Conservation (phyloP, 2,888 invertebrate genomes). For the Gasteruption jaculator region DNA sequence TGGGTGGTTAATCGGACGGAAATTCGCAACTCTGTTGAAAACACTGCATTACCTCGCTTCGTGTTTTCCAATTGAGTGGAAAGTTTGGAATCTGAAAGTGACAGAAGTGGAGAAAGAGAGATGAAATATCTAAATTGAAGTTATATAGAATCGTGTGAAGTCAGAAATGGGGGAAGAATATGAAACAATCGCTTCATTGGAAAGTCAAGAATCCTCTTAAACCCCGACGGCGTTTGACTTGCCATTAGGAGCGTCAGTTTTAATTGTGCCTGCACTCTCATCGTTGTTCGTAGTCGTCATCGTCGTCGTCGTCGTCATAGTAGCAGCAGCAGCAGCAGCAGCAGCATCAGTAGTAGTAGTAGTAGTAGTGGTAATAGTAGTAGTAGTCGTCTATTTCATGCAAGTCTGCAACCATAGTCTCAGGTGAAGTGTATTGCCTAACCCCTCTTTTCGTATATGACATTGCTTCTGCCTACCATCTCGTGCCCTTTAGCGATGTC, state of each 20-base stretch:
- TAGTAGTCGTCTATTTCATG: conserved; percentile 39
- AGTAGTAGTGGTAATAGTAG: conserved; percentile 25
- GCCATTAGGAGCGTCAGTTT: conserved; percentile 53
- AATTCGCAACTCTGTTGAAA: too few species aligned
- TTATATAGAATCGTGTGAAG: too few species aligned
- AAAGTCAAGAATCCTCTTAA: conserved; percentile 52
- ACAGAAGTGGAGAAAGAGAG: too few species aligned
- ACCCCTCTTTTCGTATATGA: conserved; percentile 40
- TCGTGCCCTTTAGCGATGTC: conserved; percentile 52
- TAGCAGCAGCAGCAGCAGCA: conserved; percentile 24
- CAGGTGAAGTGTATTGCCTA: conserved; percentile 50
- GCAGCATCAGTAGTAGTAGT: conserved; percentile 24
- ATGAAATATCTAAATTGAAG: too few species aligned
- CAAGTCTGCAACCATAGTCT: too few species aligned
- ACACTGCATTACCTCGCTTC: too few species aligned
- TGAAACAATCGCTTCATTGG: conserved; percentile 53
- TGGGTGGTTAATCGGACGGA: too few species aligned
- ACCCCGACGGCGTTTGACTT: conserved; percentile 52
- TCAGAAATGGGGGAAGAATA: too few species aligned
- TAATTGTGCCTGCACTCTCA: conserved; percentile 50
- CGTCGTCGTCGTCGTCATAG: conserved; percentile 29
- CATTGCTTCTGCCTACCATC: conserved; percentile 37
- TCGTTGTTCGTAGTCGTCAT: conserved; percentile 31
- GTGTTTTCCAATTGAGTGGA: too few species aligned
- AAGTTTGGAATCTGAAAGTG: too few species aligned